Evolutionary conservation across 2,888 invertebrate species (phyloP).

Genomic region (Odiellus spinosus): DNA sequence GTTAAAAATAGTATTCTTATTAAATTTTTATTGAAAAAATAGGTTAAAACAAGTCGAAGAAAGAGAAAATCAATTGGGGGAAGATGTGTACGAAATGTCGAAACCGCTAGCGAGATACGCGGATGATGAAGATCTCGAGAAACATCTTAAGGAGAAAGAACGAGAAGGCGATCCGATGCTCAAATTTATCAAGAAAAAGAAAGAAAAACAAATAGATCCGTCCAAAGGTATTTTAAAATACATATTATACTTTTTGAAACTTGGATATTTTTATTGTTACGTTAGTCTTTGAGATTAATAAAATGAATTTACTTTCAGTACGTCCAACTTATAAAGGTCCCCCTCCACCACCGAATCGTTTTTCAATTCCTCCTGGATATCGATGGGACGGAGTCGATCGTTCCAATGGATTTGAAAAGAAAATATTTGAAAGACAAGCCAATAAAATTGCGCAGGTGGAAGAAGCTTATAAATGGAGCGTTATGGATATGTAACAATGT

Average conservation of each 20-base stretch:
- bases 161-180: conserved; percentile 89
- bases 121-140: conserved; percentile 75
- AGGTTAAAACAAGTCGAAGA: conserved; percentile 52
- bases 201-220: conserved; percentile 32
- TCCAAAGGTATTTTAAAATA: too few relatives aligned
- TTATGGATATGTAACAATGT: conserved; percentile 81
- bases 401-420: conserved; percentile 87
- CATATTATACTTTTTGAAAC: too few relatives aligned
- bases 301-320: not conserved
- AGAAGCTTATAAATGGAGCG: conserved; percentile 85
- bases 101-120: conserved; percentile 82
- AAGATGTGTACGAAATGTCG: conserved; percentile 64
- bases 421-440: conserved; percentile 63
- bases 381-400: conserved; percentile 98
- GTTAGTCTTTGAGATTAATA: too few relatives aligned
- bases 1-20: conserved; percentile 1
- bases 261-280: too few relatives aligned
- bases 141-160: conserved; percentile 45
- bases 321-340: conserved; percentile 54
- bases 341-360: conserved; percentile 71
- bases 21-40: conserved; percentile 35
- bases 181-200: conserved; percentile 58
- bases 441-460: conserved; percentile 56
- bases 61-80: conserved; percentile 46
- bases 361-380: conserved; percentile 77